Evolutionary conservation across 2,113 vertebrate genomes (phyloP).

Genomic region (Petrocephalus microphthalmus): DNA sequence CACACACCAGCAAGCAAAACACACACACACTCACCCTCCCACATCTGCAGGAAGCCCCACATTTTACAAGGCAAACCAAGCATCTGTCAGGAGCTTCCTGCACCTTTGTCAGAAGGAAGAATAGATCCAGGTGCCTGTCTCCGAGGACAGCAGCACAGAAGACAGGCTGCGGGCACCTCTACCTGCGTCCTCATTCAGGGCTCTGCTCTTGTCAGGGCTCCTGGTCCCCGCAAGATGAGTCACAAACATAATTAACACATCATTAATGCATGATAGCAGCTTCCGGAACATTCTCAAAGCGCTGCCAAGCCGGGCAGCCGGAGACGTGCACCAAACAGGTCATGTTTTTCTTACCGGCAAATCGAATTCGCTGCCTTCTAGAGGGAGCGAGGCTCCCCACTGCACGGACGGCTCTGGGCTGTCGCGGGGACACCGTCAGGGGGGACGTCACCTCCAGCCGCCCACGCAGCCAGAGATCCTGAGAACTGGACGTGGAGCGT

Average conservation of each 20-base stretch:
- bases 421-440: conserved; percentile 22
- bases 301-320: background rate
- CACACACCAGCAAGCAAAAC: background rate
- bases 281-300: conserved; percentile 9
- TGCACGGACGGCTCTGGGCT: conserved; percentile 20
- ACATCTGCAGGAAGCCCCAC: background rate
- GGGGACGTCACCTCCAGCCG: conserved; percentile 10
- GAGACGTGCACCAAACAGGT: background rate
- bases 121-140: background rate
- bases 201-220: background rate
- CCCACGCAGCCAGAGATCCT: conserved; percentile 21
- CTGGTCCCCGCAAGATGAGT: background rate
- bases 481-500: conserved; percentile 25
- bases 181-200: background rate
- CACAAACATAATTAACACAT: conserved; percentile 32
- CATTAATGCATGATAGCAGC: conserved; percentile 24
- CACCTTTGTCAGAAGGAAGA: background rate
- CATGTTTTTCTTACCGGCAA: conserved; percentile 21
- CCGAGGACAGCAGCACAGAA: background rate
- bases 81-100: background rate
- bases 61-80: background rate
- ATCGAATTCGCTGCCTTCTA: conserved; percentile 20
- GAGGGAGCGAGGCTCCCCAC: conserved; percentile 20
- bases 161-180: background rate
- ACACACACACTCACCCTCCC: background rate